Evolutionary conservation across 2,888 invertebrate species (phyloP).

Genomic region (Hypselothyrea guttata): DNA sequence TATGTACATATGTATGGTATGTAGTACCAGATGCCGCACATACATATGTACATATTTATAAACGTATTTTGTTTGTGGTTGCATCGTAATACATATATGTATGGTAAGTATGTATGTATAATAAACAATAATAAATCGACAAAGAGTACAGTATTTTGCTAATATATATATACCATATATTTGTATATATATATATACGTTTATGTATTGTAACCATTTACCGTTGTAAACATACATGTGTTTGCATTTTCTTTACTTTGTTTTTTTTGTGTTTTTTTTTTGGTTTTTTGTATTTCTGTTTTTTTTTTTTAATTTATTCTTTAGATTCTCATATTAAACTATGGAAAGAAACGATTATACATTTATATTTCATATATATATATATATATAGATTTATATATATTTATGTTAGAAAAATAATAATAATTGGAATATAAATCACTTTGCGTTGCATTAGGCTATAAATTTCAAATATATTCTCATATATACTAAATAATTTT

Average conservation of each 20-base stretch:
- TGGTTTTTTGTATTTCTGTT: slow-evolving; percentile 29
- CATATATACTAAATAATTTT: slow-evolving; percentile 37
- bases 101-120: slow-evolving; percentile 34
- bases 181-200: slow-evolving; percentile 34
- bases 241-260: background rate
- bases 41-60: slow-evolving; percentile 18
- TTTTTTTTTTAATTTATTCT: slow-evolving; percentile 33
- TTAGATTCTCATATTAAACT: slow-evolving; percentile 69
- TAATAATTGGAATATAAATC: slow-evolving; percentile 78
- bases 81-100: slow-evolving; percentile 32
- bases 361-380: slow-evolving; percentile 38
- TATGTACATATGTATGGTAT: slow-evolving; percentile 19
- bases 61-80: slow-evolving; percentile 13
- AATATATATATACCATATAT: slow-evolving; percentile 42
- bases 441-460: slow-evolving; percentile 73
- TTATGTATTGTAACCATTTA: slow-evolving; percentile 66
- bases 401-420: slow-evolving; percentile 73
- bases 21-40: background rate
- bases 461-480: slow-evolving; percentile 65
- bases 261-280: slow-evolving; percentile 32
- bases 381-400: no score
- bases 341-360: slow-evolving; percentile 74
- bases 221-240: slow-evolving; percentile 63
- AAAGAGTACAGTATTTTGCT: slow-evolving; percentile 60
- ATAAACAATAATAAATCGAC: slow-evolving; percentile 64